Evolutionary conservation across 2,888 invertebrate species (phyloP), one percentile per base, ranked within the genome.

Genomic region (Zaprionus obscuricornis): DNA sequence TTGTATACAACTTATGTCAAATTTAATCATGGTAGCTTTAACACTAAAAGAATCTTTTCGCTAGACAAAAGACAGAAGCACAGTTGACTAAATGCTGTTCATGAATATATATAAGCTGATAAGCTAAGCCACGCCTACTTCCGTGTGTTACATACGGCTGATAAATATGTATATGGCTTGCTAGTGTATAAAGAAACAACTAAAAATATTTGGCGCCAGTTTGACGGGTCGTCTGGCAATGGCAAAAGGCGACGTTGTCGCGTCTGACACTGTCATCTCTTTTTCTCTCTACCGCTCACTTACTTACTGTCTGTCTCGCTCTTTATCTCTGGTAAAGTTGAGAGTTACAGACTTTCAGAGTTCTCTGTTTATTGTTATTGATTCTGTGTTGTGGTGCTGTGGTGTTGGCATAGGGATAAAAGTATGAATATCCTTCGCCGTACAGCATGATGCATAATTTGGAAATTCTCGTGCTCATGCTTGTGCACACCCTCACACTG

Each of bases 281-380:
- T 31, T 20, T 27, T 22, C 40, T n/a, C n/a, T n/a, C n/a, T n/a
- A n/a, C n/a, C n/a, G n/a, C n/a, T n/a, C n/a, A n/a, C n/a, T n/a
- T n/a, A n/a, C n/a, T n/a, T n/a, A n/a, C n/a, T n/a, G n/a, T n/a
- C n/a, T n/a, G n/a, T n/a, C 29, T 10, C 8, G 4, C 29, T 5
- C 29, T 3, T 3, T 11, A 5, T 24, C 8, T 5, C 5, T 29
- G 29, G 2, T 11, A 6, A 29, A 29, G 11, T 11, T 29, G 29
- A n/a, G n/a, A n/a, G n/a, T n/a, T n/a, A n/a, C n/a, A 11, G 39
- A 55, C 42, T 39, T 68, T 14, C 52, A 46, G 20, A 47, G 42
- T 49, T 27, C 54, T 37, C 60, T 56, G 63, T 82, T 75, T 82
- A 78, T 74, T 82, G 73, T 69, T 82, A 78, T 78, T 78, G 78